Percentiles rank a stretch among this genome's conserved stretches.
These are phyloP conservation scores for Phrynocephalus vlangalii DNA, from an alignment of 2,797 vertebrate species.

Conservation along the genomic window DNA sequence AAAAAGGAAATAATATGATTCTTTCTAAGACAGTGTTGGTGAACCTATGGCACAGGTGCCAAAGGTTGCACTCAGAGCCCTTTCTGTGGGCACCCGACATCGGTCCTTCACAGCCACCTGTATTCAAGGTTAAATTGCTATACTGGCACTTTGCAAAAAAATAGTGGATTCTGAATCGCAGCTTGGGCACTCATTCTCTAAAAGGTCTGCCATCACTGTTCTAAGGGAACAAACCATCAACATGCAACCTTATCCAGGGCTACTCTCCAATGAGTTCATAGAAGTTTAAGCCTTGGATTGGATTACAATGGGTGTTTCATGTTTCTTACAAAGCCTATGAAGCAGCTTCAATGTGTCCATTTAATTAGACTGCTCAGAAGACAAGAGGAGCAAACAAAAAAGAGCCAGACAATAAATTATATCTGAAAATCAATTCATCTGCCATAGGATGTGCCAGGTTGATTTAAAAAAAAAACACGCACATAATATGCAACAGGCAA, in stretches of 20 bases:
- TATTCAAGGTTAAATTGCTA: too few species aligned
- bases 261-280: neutral
- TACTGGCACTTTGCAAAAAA: too few species aligned
- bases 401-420: constrained; percentile 14
- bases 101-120: too few species aligned
- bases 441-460: neutral
- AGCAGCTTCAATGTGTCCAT: neutral
- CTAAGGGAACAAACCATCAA: neutral
- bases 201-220: too few species aligned
- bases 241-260: neutral
- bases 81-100: too few species aligned
- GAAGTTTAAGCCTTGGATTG: neutral
- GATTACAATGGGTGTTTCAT: neutral
- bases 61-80: too few species aligned
- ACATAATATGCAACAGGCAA: neutral
- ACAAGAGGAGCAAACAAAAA: neutral
- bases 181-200: too few species aligned
- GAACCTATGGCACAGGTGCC: too few species aligned
- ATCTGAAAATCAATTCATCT: neutral
- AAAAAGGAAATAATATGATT: neutral
- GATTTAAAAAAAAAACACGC: too few species aligned
- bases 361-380: neutral
- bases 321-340: neutral
- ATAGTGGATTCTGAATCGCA: too few species aligned
- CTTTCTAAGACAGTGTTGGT: neutral